Conservation (phyloP, 2,113 vertebrate genomes). For the Anseranas semipalmata region DNA sequence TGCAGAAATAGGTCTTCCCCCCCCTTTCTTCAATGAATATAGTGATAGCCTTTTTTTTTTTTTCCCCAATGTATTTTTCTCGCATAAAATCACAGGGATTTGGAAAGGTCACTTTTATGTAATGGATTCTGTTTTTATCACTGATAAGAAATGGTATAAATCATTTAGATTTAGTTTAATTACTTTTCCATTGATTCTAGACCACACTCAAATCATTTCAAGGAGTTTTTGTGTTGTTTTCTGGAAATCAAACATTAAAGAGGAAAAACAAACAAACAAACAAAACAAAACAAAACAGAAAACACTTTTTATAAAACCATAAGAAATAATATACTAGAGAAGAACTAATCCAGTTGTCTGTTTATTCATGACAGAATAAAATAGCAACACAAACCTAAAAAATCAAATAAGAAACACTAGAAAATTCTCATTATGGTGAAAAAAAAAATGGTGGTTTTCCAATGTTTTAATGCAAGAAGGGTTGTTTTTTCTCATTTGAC, state of each 20-base stretch:
- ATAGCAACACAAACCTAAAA: neutral
- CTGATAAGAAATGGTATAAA: neutral
- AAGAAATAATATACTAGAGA: neutral
- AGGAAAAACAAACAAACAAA: neutral
- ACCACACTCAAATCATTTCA: neutral
- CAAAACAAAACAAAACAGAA: neutral
- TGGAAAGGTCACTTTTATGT: neutral
- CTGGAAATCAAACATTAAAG: neutral
- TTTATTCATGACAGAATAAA: neutral
- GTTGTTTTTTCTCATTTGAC: neutral
- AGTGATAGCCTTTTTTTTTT: neutral
- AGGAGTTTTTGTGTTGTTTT: neutral
- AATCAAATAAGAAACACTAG: neutral
- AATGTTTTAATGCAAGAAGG: neutral
- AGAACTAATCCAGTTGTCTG: neutral
- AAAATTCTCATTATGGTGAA: neutral
- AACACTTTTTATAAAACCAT: neutral
- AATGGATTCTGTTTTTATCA: neutral
- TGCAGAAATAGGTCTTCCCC: neutral
- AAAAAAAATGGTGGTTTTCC: neutral
- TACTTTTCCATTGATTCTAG: neutral
- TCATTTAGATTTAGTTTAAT: neutral
- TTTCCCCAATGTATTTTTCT: neutral
- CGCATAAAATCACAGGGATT: neutral
- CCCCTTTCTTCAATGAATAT: neutral